Base-by-base conservation (phyloP, 2,888 invertebrate species). In the Aromia moschata region DNA sequence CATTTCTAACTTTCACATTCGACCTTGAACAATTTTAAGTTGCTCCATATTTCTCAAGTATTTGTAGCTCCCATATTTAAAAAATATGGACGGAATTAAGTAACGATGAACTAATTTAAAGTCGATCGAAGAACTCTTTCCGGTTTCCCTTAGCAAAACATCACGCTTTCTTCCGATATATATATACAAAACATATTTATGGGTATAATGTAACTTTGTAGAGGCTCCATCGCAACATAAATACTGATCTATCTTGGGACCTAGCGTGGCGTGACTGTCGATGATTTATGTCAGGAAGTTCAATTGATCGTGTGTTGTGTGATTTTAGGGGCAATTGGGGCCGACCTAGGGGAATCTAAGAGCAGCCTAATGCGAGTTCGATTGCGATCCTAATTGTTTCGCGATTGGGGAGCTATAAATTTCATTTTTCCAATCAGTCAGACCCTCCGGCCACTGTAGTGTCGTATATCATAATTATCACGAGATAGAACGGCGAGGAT, bases 201-300 rank as follows among this genome's bases (percentile, higher is more conserved):
- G n/a, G n/a, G n/a, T n/a, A n/a, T 25, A 25, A 25, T 7, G 25
- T 25, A 25, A 25, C 3, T 7, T 7, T 25, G 7, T 5, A 25
- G 7, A 25, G 25, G n/a, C 14, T 43, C 20, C 25, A 11, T 20
- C 12, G 11, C 20, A 3, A 5, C n/a, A 20, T 17, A 43, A 20
- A 43, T 20, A n/a, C 25, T n/a, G 43, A 43, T 43, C 20, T 20
- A 12, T 3, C 18, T 25, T 12, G 12, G 20, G 25, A 25, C 20
- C 5, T 2, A 43, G 11, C 25, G 25, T 43, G 11, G 43, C 54
- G 58, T 56, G 54, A 53, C 58, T 64, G 65, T 63, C 62, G 64
- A 66, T 69, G 67, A 69, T 69, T 64, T 69, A 69, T 69, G 58
- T 59, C 58, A 55, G 64, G 67, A 66, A 64, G 64, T 62, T 61